A percentile compares a stretch with the other conserved stretches of the same genome.
Conservation (phyloP, 2,797 vertebrate genomes). For the Apogon hyalosoma region DNA sequence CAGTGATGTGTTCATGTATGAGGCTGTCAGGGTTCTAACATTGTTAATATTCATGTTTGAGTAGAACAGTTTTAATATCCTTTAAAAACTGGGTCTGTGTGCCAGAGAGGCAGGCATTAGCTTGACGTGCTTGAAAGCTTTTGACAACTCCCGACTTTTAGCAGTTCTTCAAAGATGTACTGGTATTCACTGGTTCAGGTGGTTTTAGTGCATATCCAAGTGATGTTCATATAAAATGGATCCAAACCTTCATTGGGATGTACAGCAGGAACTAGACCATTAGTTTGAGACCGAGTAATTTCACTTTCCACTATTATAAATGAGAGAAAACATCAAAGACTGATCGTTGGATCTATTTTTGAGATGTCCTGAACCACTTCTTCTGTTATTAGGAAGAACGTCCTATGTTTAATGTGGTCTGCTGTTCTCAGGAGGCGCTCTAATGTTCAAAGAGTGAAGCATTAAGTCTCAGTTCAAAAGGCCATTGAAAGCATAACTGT, state of each 20-base stretch:
- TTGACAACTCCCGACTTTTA: background rate
- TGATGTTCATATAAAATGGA: slow-evolving; percentile 2
- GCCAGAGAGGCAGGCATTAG: background rate
- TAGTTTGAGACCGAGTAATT: background rate
- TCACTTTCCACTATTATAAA: slow-evolving; percentile 10
- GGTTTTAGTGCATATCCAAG: background rate
- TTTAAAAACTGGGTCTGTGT: background rate
- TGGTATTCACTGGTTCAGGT: background rate
- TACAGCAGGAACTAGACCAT: slow-evolving; percentile 5
- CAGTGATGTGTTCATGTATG: background rate
- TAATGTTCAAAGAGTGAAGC: slow-evolving; percentile 12
- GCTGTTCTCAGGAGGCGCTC: slow-evolving; percentile 12
- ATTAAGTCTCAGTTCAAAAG: slow-evolving; percentile 54
- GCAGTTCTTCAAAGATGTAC: background rate
- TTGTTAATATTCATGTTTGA: no score
- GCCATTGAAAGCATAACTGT: slow-evolving; percentile 48
- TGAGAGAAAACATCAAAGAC: background rate
- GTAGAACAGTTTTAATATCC: no score
- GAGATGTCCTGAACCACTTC: slow-evolving; percentile 15
- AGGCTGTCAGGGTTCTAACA: background rate
- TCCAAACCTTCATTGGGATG: background rate
- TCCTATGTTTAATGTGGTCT: slow-evolving; percentile 22
- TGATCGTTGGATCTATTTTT: slow-evolving; percentile 20
- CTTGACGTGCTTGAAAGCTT: slow-evolving; percentile 1
- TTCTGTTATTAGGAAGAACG: slow-evolving; percentile 23